A percentile compares a stretch with the other conserved stretches of the same genome.
Evolutionary conservation across 1,140 invertebrate species (phyloP).

Genomic region (Trichonephila clavipes): DNA sequence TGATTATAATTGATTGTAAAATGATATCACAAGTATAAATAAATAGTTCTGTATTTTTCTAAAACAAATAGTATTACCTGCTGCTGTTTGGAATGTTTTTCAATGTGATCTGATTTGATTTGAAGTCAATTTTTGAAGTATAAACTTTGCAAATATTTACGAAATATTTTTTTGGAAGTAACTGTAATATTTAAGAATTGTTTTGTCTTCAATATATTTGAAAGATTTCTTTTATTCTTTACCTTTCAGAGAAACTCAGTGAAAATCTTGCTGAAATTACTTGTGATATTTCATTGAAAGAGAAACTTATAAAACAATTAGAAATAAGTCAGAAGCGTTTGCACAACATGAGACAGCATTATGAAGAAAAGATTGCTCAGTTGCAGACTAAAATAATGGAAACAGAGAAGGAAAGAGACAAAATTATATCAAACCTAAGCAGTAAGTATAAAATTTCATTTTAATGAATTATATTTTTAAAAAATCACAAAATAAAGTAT

Average conservation of each 20-base stretch:
- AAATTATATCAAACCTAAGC: slow-evolving; percentile 86
- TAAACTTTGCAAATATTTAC: too few species aligned
- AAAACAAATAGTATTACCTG: too few species aligned
- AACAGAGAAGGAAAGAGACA: slow-evolving; percentile 96
- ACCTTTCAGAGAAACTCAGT: slow-evolving; percentile 73
- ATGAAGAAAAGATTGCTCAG: slow-evolving; percentile 94
- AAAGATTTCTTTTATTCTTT: not conserved
- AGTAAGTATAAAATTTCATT: slow-evolving; percentile 40
- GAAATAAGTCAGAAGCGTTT: slow-evolving; percentile 92
- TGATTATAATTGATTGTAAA: too few species aligned
- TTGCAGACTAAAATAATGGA: slow-evolving; percentile 92
- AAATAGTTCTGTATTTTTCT: too few species aligned
- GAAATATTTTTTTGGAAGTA: slow-evolving; percentile 37
- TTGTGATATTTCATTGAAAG: slow-evolving; percentile 80
- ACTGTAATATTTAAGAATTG: not conserved
- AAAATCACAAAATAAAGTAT: not conserved
- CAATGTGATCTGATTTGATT: too few species aligned
- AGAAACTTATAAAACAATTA: slow-evolving; percentile 94
- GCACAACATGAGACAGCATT: slow-evolving; percentile 91
- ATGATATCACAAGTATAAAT: too few species aligned
- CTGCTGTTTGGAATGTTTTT: too few species aligned
- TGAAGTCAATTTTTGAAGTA: too few species aligned
- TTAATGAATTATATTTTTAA: too few species aligned
- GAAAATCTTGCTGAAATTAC: slow-evolving; percentile 76
- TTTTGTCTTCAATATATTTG: not conserved